Evolutionary conservation across 2,797 vertebrate genomes (phyloP), one percentile per base, ranked within the genome.

Genomic region (Danio jaintianensis): DNA sequence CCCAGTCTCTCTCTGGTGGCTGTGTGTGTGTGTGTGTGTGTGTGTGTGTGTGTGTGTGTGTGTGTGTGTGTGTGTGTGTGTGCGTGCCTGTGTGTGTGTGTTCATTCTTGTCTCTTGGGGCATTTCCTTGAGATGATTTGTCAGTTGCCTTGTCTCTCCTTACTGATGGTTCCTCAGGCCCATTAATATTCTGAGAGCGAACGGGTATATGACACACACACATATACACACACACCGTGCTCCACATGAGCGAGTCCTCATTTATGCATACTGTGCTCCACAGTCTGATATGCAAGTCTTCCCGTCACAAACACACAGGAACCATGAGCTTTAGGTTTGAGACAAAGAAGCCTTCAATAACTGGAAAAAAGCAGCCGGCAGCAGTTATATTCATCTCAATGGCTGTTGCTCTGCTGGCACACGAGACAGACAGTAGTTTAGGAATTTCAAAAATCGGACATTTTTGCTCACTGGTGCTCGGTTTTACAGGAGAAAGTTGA

Each of bases 121-220:
- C 62, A 64, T 74, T 75, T 80, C 55, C 52, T 78, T 82, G 38
- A 50, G 47, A 74, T 79, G 85, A 79, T 86, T 81, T 82, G 81
- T 81, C 18, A 16, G 70, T 82, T 76, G 77, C 77, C 79, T 56
- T 15, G 70, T 74, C 81, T 56, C 69, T 59, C 58, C 79, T 85
- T 80, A 85, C 62, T 78, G 79, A 81, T 72, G 61, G 64, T 63
- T 79, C 64, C 64, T 67, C 58, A 66, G 53, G 22, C 9, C 7
- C 45, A 83, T 85, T 81, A 81, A 85, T 81, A 84, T 85, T 79
- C 63, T 66, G 73, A 83, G 73, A 59, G 78, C 16, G 48, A 59
- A 52, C 45, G 15, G 59, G 42, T 47, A 15, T 47, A 56, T 6
- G 48, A 62, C 66, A 58, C 29, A 63, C 56, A 78, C 50, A 74